These are phyloP conservation scores for Schizopygopsis malacanthus DNA, from an alignment of 2,797 vertebrate genomes.

Conservation along the genomic window DNA sequence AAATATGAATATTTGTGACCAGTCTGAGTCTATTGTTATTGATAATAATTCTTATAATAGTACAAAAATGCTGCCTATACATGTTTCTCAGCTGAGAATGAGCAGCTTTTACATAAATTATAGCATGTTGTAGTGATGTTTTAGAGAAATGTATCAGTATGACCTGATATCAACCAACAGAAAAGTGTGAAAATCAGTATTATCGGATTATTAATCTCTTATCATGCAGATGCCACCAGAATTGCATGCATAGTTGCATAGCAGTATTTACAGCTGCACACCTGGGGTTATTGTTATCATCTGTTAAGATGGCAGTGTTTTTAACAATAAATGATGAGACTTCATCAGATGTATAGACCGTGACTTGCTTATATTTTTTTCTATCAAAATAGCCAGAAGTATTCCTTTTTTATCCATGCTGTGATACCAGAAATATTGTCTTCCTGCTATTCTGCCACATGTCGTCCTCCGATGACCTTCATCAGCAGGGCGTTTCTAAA, in stretches of 20 bases:
- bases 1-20: too few relatives aligned
- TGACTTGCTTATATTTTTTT: background rate
- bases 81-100: too few relatives aligned
- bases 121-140: background rate
- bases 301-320: background rate
- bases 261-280: background rate
- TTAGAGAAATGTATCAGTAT: background rate
- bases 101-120: too few relatives aligned
- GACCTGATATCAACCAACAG: too few relatives aligned
- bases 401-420: background rate
- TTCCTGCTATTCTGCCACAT: background rate
- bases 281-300: background rate
- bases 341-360: background rate
- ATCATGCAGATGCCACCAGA: background rate
- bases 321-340: background rate
- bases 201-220: too few relatives aligned
- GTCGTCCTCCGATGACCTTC: slow-evolving; percentile 1
- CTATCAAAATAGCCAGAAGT: background rate
- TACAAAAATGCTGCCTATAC: too few relatives aligned
- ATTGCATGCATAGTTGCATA: background rate
- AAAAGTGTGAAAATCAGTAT: background rate
- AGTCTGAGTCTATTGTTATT: too few relatives aligned
- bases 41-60: too few relatives aligned
- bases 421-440: background rate
- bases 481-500: background rate